phyloP scores from a whole-genome alignment of 2,888 invertebrate species.

The Amiota mariae region DNA sequence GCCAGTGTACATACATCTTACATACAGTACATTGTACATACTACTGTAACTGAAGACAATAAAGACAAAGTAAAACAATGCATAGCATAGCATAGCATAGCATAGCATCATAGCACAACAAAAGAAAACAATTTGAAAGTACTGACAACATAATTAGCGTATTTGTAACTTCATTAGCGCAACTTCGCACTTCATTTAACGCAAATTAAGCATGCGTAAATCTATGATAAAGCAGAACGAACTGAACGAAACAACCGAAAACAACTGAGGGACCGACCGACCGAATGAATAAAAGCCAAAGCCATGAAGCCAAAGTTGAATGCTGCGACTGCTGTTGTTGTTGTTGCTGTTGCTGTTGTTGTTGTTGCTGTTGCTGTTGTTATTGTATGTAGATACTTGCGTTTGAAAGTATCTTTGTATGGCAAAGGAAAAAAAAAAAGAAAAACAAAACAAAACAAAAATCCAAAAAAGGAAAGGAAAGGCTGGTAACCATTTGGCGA shows the following conservation, averaged over 20 bases:
- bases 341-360: too few relatives aligned
- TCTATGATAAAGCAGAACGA: slow-evolving; percentile 52
- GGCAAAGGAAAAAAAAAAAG: neutral
- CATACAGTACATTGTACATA: too few relatives aligned
- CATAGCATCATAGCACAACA: neutral
- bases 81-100: neutral
- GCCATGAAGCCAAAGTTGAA: neutral
- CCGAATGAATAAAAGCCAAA: neutral
- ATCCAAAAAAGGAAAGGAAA: neutral
- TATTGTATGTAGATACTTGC: too few relatives aligned
- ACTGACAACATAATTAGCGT: slow-evolving; percentile 47
- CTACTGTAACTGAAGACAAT: too few relatives aligned
- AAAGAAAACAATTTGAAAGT: slow-evolving; percentile 12
- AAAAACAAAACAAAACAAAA: neutral
- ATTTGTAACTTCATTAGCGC: slow-evolving; percentile 59
- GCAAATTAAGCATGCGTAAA: slow-evolving; percentile 60
- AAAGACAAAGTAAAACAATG: too few relatives aligned
- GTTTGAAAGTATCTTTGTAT: neutral
- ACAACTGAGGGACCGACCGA: slow-evolving; percentile 5
- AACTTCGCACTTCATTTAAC: slow-evolving; percentile 34
- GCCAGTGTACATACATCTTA: neutral
- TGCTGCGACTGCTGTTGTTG: too few relatives aligned
- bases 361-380: too few relatives aligned
- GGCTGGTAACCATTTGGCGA: neutral
- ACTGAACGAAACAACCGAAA: slow-evolving; percentile 29